Conservation (phyloP, 2,797 vertebrate genomes). For the Mormyrus hasselquistii region DNA sequence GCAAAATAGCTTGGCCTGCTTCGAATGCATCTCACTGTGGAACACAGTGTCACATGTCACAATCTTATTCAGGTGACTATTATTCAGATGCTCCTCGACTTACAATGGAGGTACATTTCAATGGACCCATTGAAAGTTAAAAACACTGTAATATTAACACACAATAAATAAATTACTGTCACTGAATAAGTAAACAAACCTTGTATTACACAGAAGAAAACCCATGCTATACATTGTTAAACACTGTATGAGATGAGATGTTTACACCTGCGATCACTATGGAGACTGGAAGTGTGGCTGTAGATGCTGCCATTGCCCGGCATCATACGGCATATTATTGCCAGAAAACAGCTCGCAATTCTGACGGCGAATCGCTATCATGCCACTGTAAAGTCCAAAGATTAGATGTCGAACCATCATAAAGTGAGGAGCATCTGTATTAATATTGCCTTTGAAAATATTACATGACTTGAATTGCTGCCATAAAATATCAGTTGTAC, state of each 20-base stretch:
- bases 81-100: neutral
- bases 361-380: neutral
- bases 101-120: neutral
- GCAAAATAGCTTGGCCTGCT: constrained; percentile 83
- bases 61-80: neutral
- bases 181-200: neutral
- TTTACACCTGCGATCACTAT: neutral
- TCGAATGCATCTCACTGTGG: constrained; percentile 77
- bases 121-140: neutral
- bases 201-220: neutral
- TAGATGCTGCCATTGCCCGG: neutral
- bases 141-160: neutral
- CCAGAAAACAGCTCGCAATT: neutral
- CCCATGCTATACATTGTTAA: neutral
- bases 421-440: neutral
- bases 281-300: neutral
- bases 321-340: neutral
- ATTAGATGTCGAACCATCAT: neutral
- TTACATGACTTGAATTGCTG: neutral
- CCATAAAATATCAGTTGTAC: neutral
- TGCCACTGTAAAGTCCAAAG: neutral
- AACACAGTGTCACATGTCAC: neutral
- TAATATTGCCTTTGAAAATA: neutral
- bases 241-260: neutral
- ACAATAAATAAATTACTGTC: neutral